phyloP scores from a whole-genome alignment of 2,113 vertebrate genomes.

The Cairina moschata region DNA sequence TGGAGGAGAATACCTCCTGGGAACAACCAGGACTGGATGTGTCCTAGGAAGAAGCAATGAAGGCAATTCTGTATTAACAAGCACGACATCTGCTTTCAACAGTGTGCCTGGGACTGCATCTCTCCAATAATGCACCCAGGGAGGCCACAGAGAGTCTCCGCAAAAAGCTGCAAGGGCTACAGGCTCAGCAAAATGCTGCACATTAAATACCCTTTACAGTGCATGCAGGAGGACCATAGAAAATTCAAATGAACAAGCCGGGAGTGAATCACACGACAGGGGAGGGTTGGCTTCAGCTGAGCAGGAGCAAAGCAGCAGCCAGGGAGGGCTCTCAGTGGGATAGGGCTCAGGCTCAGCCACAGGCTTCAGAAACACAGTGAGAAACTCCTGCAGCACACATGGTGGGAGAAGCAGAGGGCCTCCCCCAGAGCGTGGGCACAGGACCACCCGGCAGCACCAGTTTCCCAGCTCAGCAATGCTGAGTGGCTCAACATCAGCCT shows the following conservation, averaged over 20 bases:
- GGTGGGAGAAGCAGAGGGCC: neutral
- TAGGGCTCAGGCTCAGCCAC: neutral
- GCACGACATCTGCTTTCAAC: neutral
- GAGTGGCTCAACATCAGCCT: neutral
- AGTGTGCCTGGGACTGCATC: neutral
- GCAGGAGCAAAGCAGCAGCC: neutral
- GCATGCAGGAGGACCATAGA: neutral
- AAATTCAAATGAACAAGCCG: neutral
- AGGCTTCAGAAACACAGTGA: neutral
- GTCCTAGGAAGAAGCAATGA: neutral
- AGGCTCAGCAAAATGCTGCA: neutral
- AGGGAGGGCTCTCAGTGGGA: neutral
- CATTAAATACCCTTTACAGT: neutral
- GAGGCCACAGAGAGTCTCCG: neutral
- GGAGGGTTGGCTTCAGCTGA: neutral
- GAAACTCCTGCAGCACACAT: neutral
- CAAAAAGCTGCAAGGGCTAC: neutral
- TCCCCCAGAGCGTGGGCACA: neutral
- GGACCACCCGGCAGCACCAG: neutral
- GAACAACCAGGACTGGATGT: neutral
- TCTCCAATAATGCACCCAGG: neutral
- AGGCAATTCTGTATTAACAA: neutral
- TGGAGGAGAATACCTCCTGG: neutral
- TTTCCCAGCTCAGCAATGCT: neutral
- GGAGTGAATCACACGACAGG: neutral